Base-by-base conservation (phyloP, 92 coral and sea anemone species). In the Porites lobata region DNA sequence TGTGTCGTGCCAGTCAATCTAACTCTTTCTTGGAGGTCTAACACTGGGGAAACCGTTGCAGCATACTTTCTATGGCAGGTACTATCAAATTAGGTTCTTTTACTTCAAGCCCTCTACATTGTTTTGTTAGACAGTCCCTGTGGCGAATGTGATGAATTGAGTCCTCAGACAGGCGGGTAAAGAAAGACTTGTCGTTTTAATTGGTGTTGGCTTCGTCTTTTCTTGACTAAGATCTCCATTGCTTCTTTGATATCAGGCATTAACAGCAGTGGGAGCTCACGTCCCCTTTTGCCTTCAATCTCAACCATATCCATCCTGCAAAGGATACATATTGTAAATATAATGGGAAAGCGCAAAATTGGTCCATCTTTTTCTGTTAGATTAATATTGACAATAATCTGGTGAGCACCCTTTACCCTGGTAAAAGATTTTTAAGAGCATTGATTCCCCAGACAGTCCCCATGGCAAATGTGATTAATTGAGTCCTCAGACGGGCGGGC, bases 1-100 rank as follows among this genome's bases (percentile, higher is more conserved):
- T 9, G 24, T 90, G 90, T 8, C 86, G 65, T 21, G 92, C 86
- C n/a, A 89, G 92, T 88, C 89, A 89, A 53, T 83, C 92, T 0
- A 84, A 85, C 17, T 84, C 81, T 1, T 26, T 85, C 86, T 20
- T 85, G 82, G 1, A 90, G 82, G 72, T 90, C 90, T 26, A 90
- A 52, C 26, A 90, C 47, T 54, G 85, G 85, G 32, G 89, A 83
- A 6, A 89, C 92, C 9, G 89, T 84, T 12, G 89, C 92, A 18
- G 84, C 81, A 79, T 92, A 84, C 52, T 88, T 92, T 72, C 87
- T 47, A 18, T 87, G 81, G 13, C 85, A 54, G 62, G 90, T 89
- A 50, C 86, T 17, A 88, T 83, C 15, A 79, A 73, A 52, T 83
- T 89, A 9, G 92, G 94, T 58, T 83, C 59, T 67, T 69, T 62